Base-by-base conservation (phyloP, 2,888 invertebrate species). In the Troides aeacus region DNA sequence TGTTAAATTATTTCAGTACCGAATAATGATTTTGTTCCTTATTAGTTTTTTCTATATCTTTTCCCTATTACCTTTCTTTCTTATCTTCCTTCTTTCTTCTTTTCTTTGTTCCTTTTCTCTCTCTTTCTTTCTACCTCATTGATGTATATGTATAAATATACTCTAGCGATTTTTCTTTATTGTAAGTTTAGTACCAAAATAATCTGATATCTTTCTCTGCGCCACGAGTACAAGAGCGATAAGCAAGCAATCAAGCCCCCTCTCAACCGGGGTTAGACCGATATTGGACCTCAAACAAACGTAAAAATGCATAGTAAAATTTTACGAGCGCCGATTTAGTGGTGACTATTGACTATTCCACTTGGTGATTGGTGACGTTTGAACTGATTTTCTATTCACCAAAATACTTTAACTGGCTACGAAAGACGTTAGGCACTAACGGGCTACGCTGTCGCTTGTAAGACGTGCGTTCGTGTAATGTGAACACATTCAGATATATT, bases 231-330 rank as follows among this genome's bases (percentile, higher is more conserved):
- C 30, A 71, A 62, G 58, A 70, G 75, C 73, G 82, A 82, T 84
- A 83, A 82, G 80, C 77, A 75, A 79, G 84, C 85, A 89, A 90
- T 89, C 89, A 87, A 87, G 85, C 78, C 78, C 79, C 74, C 39
- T 39, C 1, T 76, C 77, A 76, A 76, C 75, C 74, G 83, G 83
- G 85, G 87, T 86, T 84, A 84, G 83, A 81, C 86, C 88, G 86
- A 87, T 87, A 88, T 84, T 82, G 85, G 80, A 80, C 84, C 86
- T 81, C 89, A 87, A 89, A 88, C 88, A 89, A 87, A 90, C 89
- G 89, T 91, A 90, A 92, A 90, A 90, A 84, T 76, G 85, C 86
- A 86, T 82, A 87, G 80, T 90, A 88, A 91, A 91, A 72, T 82
- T 92, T 91, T 89, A 91, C 82, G 88, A 88, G 72, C 79, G 71